These are phyloP conservation scores for Rhinatrema bivittatum DNA, from an alignment of 2,797 vertebrate species.

Conservation along the genomic window DNA sequence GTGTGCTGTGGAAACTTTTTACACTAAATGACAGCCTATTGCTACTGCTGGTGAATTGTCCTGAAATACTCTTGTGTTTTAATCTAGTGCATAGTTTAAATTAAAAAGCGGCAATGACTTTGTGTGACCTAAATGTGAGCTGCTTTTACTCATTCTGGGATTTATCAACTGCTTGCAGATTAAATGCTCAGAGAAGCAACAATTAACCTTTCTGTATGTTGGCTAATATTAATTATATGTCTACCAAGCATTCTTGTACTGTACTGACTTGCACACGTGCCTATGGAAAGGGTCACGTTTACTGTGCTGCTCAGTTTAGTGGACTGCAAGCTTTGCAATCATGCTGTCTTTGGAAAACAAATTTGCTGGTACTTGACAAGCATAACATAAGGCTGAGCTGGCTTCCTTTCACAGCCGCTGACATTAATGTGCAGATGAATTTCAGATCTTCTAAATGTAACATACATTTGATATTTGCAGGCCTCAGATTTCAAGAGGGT, in stretches of 20 bases:
- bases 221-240: slow-evolving; percentile 53
- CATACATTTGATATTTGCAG: slow-evolving; percentile 26
- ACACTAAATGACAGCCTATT: slow-evolving; percentile 48
- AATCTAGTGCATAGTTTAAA: slow-evolving; percentile 52
- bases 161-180: slow-evolving; percentile 55
- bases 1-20: slow-evolving; percentile 57
- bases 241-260: slow-evolving; percentile 21
- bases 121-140: slow-evolving; percentile 60
- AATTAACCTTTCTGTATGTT: slow-evolving; percentile 51
- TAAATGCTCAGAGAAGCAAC: slow-evolving; percentile 50
- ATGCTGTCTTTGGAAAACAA: slow-evolving; percentile 40
- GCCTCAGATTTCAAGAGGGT: slow-evolving; percentile 25
- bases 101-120: slow-evolving; percentile 59
- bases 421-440: slow-evolving; percentile 36
- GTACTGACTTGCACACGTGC: slow-evolving; percentile 5
- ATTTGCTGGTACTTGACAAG: slow-evolving; percentile 44
- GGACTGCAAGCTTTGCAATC: slow-evolving; percentile 31
- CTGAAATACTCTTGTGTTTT: slow-evolving; percentile 53
- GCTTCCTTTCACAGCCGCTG: slow-evolving; percentile 30
- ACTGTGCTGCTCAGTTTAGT: slow-evolving; percentile 35
- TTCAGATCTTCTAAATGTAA: slow-evolving; percentile 31
- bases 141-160: slow-evolving; percentile 45
- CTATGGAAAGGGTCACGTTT: slow-evolving; percentile 26
- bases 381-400: slow-evolving; percentile 25
- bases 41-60: slow-evolving; percentile 43